Evolutionary conservation across 2,113 vertebrate genomes (phyloP).

Genomic region (Chlamydotis undulata): DNA sequence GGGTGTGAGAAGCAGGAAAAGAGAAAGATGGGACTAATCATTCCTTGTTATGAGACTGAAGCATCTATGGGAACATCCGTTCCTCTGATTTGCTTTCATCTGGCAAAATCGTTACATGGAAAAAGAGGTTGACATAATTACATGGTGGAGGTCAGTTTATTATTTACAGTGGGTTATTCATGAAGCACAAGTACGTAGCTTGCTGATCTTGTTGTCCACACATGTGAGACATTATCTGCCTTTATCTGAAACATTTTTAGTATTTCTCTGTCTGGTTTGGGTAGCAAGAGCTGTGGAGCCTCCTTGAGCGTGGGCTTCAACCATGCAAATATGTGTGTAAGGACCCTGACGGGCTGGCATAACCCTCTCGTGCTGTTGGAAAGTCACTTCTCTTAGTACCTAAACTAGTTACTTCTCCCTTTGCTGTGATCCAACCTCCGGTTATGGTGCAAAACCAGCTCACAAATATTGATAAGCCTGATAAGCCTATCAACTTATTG

Average conservation of each 20-base stretch:
- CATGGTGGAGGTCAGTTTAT: background rate
- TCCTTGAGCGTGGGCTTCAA: background rate
- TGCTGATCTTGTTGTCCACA: background rate
- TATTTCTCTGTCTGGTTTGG: background rate
- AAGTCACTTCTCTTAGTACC: background rate
- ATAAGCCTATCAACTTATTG: background rate
- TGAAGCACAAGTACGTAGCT: background rate
- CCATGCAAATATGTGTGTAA: background rate
- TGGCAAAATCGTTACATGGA: background rate
- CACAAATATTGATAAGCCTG: background rate
- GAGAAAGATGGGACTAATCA: background rate
- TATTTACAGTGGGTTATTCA: constrained; percentile 12
- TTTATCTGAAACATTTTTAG: background rate
- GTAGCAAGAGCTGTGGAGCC: background rate
- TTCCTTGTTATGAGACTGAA: background rate
- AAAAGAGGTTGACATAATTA: constrained; percentile 28
- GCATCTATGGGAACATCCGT: background rate
- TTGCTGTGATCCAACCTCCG: background rate
- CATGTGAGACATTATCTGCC: background rate
- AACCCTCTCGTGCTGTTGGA: background rate
- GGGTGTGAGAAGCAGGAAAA: background rate
- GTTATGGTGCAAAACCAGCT: background rate
- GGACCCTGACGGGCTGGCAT: background rate
- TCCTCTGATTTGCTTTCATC: constrained; percentile 22
- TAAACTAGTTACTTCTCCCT: background rate